These are phyloP conservation scores for Hybognathus amarus DNA, from an alignment of 2,797 vertebrate genomes.

Conservation along the genomic window DNA sequence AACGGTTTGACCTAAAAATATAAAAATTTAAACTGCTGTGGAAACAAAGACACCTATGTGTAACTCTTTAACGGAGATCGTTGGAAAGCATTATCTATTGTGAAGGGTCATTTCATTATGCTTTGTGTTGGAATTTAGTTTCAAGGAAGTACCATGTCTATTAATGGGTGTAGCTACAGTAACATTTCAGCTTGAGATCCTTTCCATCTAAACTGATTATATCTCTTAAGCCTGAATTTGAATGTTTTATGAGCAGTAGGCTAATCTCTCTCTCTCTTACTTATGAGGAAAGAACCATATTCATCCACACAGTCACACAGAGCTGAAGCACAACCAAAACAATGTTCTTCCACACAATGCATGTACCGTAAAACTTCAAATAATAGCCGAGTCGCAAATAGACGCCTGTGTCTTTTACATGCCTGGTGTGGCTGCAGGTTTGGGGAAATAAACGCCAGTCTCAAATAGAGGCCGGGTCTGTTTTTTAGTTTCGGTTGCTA, in stretches of 20 bases:
- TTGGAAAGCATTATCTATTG: neutral
- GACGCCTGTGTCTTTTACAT: no score
- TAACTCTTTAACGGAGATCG: neutral
- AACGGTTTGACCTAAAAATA: no score
- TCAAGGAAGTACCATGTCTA: neutral
- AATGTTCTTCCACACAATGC: neutral
- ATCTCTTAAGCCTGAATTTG: neutral
- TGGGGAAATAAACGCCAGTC: no score
- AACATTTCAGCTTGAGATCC: neutral
- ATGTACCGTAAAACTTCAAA: neutral
- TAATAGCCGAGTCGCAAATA: no score
- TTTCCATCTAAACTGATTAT: neutral
- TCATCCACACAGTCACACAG: neutral
- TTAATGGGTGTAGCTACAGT: neutral
- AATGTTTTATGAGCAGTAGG: neutral
- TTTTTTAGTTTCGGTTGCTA: no score
- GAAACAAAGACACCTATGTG: no score
- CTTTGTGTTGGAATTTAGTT: neutral
- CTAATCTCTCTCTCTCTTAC: no score
- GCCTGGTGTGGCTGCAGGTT: no score
- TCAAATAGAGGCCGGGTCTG: no score
- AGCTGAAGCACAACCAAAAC: neutral
- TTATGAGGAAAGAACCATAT: neutral
- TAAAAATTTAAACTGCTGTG: no score
- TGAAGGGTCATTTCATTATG: neutral